phyloP scores from a whole-genome alignment of 2,888 invertebrate genomes.

The Diloba caeruleocephala region DNA sequence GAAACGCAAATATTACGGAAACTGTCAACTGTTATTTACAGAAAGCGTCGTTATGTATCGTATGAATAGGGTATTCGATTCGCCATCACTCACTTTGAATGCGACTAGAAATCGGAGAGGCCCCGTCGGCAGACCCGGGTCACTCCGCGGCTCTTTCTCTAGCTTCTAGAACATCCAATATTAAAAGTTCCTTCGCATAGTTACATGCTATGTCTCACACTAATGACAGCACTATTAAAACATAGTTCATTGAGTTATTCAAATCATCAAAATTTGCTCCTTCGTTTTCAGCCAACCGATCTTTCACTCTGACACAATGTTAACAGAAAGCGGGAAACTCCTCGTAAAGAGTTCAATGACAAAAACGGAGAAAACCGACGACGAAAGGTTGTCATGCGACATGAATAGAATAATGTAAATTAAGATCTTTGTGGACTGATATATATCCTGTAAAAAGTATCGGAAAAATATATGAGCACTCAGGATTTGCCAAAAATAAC shows the following conservation, averaged over 20 bases:
- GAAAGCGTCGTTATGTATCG: conserved; percentile 53
- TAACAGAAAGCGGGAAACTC: conserved; percentile 63
- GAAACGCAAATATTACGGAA: conserved; percentile 70
- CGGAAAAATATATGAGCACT: conserved; percentile 28
- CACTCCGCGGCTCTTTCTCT: conserved; percentile 14
- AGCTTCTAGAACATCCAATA: conserved; percentile 13
- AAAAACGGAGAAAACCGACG: conserved; percentile 58
- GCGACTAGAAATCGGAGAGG: conserved; percentile 3
- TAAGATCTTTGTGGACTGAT: conserved; percentile 53
- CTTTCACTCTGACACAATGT: conserved; percentile 40
- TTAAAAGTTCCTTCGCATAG: conserved; percentile 35
- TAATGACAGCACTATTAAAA: conserved; percentile 37
- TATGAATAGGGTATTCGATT: conserved; percentile 56
- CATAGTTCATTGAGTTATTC: conserved; percentile 31
- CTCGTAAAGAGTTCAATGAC: conserved; percentile 65
- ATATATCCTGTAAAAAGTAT: conserved; percentile 49
- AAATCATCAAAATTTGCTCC: conserved; percentile 30
- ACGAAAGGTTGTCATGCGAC: conserved; percentile 58
- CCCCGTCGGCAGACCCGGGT: conserved; percentile 21
- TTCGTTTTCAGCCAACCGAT: conserved; percentile 35
- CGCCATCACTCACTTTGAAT: conserved; percentile 41
- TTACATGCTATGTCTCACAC: conserved; percentile 36
- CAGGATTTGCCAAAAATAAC: conserved; percentile 16
- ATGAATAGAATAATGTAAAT: conserved; percentile 38
- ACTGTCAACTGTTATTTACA: conserved; percentile 55